Base-by-base conservation (phyloP, 1,140 invertebrate species). In the Listronotus bonariensis region DNA sequence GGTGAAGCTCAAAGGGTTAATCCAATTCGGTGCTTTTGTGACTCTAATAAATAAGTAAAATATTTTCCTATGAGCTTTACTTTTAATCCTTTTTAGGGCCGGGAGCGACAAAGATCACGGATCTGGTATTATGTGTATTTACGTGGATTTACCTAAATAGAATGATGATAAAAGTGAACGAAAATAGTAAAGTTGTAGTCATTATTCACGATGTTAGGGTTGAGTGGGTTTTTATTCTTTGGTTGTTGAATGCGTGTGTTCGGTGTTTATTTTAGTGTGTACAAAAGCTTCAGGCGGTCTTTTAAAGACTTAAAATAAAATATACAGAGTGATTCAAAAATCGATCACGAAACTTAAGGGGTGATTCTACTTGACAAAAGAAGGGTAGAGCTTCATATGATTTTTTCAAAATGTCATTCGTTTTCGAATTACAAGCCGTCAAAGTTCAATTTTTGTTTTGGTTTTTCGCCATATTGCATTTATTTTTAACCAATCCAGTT, bases 1-100 rank as follows among this genome's bases (percentile, higher is more conserved):
- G 45, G n/a, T 48, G n/a, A 5, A 11, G 6, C 9, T 15, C 49
- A 62, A 63, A 68, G 60, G 51, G 66, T 62, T 68, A 68, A 68
- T 68, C 66, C 66, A 68, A 68, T 68, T 68, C 49, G 49, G 18
- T 64, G 52, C 60, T 57, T 64, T 64, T 68, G 66, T 57, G 58
- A 64, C 62, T 68, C 64, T 38, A 57, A 57, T 65, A 58, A 68
- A 68, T 58, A 49, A 64, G 31, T 57, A 51, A 64, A 68, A 68
- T 57, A 68, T 53, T 45, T 45, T 57, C 52, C 38, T 38, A 66
- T 9, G 10, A 40, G 60, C 34, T 63, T 63, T n/a, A 63, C 38
- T 51, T 63, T 45, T 63, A 63, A 63, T 63, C 60, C 51, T 48
- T 55, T 54, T 63, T 53, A 45, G 49, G 60, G 20, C 38, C 51